Conservation (phyloP, 2,888 invertebrate genomes). For the Neoascia interrupta region DNA sequence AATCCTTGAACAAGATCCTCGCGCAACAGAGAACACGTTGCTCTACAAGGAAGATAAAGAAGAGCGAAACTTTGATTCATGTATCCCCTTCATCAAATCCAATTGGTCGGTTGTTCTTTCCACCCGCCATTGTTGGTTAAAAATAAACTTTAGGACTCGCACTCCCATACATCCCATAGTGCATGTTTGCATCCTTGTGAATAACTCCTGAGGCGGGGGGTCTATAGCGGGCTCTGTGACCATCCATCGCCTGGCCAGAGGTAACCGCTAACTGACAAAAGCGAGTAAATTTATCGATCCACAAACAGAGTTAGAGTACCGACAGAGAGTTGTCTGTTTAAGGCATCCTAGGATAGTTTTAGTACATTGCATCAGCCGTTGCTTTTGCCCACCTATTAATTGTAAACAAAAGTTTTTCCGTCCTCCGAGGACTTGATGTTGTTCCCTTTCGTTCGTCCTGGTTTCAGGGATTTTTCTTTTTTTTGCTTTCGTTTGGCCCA, state of each 20-base stretch:
- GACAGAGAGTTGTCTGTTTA: conserved; percentile 8
- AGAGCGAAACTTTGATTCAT: conserved; percentile 21
- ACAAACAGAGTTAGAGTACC: neutral
- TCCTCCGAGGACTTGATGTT: conserved; percentile 2
- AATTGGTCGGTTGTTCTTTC: conserved; percentile 23
- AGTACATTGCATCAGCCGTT: conserved; percentile 12
- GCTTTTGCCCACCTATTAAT: conserved; percentile 46
- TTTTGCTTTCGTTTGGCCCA: neutral
- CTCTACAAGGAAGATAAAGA: conserved; percentile 1
- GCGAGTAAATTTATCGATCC: conserved; percentile 37
- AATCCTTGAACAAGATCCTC: conserved; percentile 42
- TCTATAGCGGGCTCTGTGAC: neutral
- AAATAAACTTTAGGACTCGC: conserved; percentile 10
- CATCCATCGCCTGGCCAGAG: conserved; percentile 9
- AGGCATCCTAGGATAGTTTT: neutral
- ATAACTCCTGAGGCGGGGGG: neutral
- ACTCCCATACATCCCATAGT: neutral
- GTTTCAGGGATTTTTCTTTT: neutral
- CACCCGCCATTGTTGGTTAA: conserved; percentile 2
- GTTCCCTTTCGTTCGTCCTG: neutral
- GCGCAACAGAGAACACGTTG: conserved; percentile 26
- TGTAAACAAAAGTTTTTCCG: conserved; percentile 51
- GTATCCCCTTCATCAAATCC: conserved; percentile 38
- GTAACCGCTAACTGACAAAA: conserved; percentile 40
- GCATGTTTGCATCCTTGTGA: neutral